Percentiles rank a stretch among this genome's conserved stretches.
Conservation (phyloP, 2,797 vertebrate genomes). For the Phoeniculus purpureus region DNA sequence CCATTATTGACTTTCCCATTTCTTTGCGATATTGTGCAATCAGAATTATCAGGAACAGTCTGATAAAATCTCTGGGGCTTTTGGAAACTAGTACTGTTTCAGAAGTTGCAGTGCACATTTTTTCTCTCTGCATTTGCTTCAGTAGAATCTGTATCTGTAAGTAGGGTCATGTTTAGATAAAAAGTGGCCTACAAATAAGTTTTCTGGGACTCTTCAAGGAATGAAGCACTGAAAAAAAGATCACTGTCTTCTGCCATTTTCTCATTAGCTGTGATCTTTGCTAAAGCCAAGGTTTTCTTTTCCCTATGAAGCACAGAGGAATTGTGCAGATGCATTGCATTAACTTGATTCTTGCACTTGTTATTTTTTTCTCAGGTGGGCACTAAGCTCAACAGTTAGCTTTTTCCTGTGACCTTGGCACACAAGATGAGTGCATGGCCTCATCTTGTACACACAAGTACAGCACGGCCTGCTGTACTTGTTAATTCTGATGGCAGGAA, state of each 20-base stretch:
- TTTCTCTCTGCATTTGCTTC: neutral
- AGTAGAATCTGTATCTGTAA: neutral
- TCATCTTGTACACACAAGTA: neutral
- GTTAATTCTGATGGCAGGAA: neutral
- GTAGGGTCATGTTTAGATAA: neutral
- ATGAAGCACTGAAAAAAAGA: neutral
- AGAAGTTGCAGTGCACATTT: neutral
- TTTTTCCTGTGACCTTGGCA: neutral
- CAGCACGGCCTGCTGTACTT: neutral
- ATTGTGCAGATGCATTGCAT: neutral
- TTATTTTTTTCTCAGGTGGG: neutral
- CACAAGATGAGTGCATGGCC: neutral
- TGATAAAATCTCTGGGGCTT: neutral
- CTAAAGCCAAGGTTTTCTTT: neutral
- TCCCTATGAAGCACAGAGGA: neutral
- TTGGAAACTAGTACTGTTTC: neutral
- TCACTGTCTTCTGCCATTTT: neutral
- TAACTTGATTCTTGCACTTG: no score
- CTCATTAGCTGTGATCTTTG: neutral
- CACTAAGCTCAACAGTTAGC: neutral
- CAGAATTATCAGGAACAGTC: neutral
- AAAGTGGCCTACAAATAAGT: neutral
- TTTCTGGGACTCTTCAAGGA: neutral
- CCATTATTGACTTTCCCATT: neutral
- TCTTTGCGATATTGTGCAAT: neutral